These are phyloP conservation scores for Listronotus bonariensis DNA, from an alignment of 1,140 invertebrate genomes.

Conservation along the genomic window DNA sequence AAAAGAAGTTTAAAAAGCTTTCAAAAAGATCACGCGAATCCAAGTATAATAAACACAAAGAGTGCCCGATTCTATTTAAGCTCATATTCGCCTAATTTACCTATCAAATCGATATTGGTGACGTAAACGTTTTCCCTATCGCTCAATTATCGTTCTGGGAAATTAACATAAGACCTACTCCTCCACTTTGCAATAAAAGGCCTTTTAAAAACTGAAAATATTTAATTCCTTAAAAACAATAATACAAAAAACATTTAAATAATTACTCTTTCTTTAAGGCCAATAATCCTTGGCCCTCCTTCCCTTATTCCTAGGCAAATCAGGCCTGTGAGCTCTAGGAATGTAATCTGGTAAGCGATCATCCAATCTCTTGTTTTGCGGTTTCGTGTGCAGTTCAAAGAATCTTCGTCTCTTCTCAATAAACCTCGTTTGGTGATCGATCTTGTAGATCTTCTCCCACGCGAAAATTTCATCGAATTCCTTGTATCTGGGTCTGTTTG, in stretches of 20 bases:
- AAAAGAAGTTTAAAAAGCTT: too few relatives aligned
- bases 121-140: too few relatives aligned
- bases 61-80: too few relatives aligned
- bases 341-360: constrained; percentile 70
- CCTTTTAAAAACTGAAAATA: too few relatives aligned
- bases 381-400: constrained; percentile 67
- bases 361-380: constrained; percentile 64
- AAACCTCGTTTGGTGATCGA: constrained; percentile 66
- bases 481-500: constrained; percentile 66
- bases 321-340: constrained; percentile 64
- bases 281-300: constrained; percentile 52
- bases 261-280: constrained; percentile 44
- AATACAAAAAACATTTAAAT: background rate
- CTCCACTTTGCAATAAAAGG: too few relatives aligned
- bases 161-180: too few relatives aligned
- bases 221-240: background rate
- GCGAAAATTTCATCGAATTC: constrained; percentile 68
- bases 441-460: constrained; percentile 80
- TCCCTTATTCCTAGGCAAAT: constrained; percentile 60
- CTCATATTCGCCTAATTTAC: too few relatives aligned
- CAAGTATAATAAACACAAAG: too few relatives aligned
- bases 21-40: too few relatives aligned
- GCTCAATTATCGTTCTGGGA: too few relatives aligned
- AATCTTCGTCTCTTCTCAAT: constrained; percentile 69
- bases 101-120: too few relatives aligned